Evolutionary conservation across 2,797 vertebrate genomes (phyloP), one percentile per base, ranked within the genome.

Genomic region (Arnoldichthys spilopterus): DNA sequence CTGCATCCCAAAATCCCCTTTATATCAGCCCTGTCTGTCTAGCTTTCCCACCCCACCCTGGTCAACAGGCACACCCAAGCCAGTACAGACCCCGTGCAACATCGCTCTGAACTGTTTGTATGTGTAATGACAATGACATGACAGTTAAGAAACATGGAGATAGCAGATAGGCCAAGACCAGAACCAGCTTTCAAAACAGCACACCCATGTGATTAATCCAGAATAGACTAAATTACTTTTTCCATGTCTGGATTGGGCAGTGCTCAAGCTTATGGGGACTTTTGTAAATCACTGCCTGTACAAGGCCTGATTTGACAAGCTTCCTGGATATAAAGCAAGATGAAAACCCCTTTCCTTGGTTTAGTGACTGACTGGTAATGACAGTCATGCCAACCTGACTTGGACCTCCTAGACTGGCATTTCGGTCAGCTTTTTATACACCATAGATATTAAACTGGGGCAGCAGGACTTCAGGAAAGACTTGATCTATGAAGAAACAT

Each of bases 1-100:
- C 66, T 51, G 24, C 59, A 66, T 71, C 32, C 51, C 59, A 64
- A 88, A 88, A 89, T 83, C 58, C 85, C 90, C 86, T 74, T 91
- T 88, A 90, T 83, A 83, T 91, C 88, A 91, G 83, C 26, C 68
- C 37, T 77, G 79, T 81, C 56, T 1, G 73, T 86, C 83, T 84
- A 45, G 73, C 71, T 80, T 80, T 82, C 51, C 58, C 51, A 80
- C 45, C 76, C 43, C 32, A 74, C 75, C 72, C 79, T 54, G 20
- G 47, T 72, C 34, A 18, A 34, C 22, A 62, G 4, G 11, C 56
- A 61, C 58, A 76, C 24, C n/a, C 58, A 66, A 74, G 34, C 34
- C 9, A 63, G 28, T 64, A 75, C 51, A 63, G 62, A 78, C 32
- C 49, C 32, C 24, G 4, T 59, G 58, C 22, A 77, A 22, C 37